A percentile compares a stretch with the other conserved stretches of the same genome.
phyloP scores from a whole-genome alignment of 2,888 invertebrate species.

The Mongoloraphidia duomilia region DNA sequence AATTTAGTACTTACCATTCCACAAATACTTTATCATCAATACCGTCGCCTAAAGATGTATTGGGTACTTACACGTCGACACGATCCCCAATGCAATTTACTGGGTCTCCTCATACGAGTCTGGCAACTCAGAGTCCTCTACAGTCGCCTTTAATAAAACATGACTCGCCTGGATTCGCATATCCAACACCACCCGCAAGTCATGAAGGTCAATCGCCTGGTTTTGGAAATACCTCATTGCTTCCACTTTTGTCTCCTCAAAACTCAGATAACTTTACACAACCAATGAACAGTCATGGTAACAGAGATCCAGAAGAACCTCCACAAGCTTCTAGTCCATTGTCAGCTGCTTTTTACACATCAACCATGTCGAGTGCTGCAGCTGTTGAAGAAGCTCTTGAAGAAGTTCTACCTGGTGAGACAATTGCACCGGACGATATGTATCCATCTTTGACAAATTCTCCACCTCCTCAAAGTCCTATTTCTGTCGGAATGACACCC shows the following conservation, averaged over 20 bases:
- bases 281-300: slow-evolving; percentile 18
- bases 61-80: slow-evolving; percentile 22
- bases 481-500: slow-evolving; percentile 35
- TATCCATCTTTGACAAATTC: slow-evolving; percentile 32
- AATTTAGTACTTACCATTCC: slow-evolving; percentile 67
- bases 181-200: slow-evolving; percentile 79
- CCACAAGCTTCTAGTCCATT: slow-evolving; percentile 67
- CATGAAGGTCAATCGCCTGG: slow-evolving; percentile 64
- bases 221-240: slow-evolving; percentile 27
- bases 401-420: slow-evolving; percentile 70
- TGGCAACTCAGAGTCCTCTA: slow-evolving; percentile 42
- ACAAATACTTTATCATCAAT: slow-evolving; percentile 24
- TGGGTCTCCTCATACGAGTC: slow-evolving; percentile 28
- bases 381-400: slow-evolving; percentile 76
- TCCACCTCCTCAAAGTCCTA: slow-evolving; percentile 47
- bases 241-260: slow-evolving; percentile 31
- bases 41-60: slow-evolving; percentile 28
- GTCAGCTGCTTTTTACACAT: slow-evolving; percentile 71
- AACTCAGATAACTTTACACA: slow-evolving; percentile 24
- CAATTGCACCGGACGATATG: slow-evolving; percentile 38
- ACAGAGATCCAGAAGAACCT: slow-evolving; percentile 41
- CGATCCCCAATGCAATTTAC: slow-evolving; percentile 29
- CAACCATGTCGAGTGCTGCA: slow-evolving; percentile 73
- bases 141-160: slow-evolving; percentile 46
- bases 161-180: slow-evolving; percentile 63